phyloP scores from a whole-genome alignment of 2,888 invertebrate genomes.

The Spodoptera littoralis region DNA sequence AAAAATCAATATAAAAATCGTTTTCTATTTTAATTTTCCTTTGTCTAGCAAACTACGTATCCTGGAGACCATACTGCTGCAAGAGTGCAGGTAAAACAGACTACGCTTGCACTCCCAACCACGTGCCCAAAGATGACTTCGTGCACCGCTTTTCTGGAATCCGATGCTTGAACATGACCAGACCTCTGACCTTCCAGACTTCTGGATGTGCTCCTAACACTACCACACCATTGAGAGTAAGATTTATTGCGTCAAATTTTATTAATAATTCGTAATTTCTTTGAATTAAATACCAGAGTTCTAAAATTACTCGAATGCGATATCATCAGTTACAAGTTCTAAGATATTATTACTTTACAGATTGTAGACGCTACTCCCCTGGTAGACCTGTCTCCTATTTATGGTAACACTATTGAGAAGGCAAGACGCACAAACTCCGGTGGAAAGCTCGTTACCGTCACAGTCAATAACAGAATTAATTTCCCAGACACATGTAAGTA shows the following conservation, averaged over 20 bases:
- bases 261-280: background rate
- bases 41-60: slow-evolving; percentile 62
- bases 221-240: slow-evolving; percentile 30
- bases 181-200: slow-evolving; percentile 63
- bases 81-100: slow-evolving; percentile 18
- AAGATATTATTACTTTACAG: slow-evolving; percentile 41
- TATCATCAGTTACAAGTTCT: background rate
- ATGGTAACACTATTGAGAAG: slow-evolving; percentile 44
- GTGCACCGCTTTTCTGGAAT: slow-evolving; percentile 65
- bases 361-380: slow-evolving; percentile 60
- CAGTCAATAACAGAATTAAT: slow-evolving; percentile 19
- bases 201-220: slow-evolving; percentile 55
- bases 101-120: slow-evolving; percentile 29
- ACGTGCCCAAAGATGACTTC: slow-evolving; percentile 50
- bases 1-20: too few species aligned
- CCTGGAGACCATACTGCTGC: slow-evolving; percentile 59
- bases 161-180: slow-evolving; percentile 64
- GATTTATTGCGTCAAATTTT: background rate
- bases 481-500: slow-evolving; percentile 39
- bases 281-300: background rate
- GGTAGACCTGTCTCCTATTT: slow-evolving; percentile 61
- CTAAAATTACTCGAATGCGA: background rate
- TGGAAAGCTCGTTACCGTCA: slow-evolving; percentile 24
- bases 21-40: background rate
- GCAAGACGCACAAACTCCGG: slow-evolving; percentile 25